phyloP scores from a whole-genome alignment of 2,888 invertebrate genomes.

The Mimas tiliae region DNA sequence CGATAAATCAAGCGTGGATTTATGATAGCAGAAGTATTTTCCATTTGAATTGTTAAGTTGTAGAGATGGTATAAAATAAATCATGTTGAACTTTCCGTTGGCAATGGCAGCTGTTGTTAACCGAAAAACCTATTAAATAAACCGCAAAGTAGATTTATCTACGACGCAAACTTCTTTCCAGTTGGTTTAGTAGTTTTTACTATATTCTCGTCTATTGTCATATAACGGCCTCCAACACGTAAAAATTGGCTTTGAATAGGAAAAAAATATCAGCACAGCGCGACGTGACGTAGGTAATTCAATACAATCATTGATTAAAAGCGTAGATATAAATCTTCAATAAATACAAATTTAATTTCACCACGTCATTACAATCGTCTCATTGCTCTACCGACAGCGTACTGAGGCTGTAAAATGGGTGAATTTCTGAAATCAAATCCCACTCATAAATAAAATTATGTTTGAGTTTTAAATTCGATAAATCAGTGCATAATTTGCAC shows the following conservation, averaged over 20 bases:
- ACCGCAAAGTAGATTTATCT: background rate
- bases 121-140: background rate
- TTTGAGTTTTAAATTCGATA: background rate
- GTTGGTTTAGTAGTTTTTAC: background rate
- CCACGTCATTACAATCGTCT: too few species aligned
- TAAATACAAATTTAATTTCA: too few species aligned
- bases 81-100: too few species aligned
- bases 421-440: too few species aligned
- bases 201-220: background rate
- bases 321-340: background rate
- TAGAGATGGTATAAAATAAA: too few species aligned
- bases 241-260: background rate
- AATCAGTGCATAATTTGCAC: background rate
- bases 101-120: too few species aligned
- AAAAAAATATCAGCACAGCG: too few species aligned
- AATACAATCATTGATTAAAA: background rate
- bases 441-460: background rate
- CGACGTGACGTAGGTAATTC: background rate
- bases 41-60: too few species aligned
- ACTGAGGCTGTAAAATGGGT: too few species aligned
- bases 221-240: background rate
- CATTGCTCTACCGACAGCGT: too few species aligned
- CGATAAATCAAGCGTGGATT: background rate
- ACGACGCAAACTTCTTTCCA: background rate
- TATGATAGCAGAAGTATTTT: background rate